A percentile compares a stretch with the other conserved stretches of the same genome.
Evolutionary conservation across 2,888 invertebrate species (phyloP).

Genomic region (Aquatica leii): DNA sequence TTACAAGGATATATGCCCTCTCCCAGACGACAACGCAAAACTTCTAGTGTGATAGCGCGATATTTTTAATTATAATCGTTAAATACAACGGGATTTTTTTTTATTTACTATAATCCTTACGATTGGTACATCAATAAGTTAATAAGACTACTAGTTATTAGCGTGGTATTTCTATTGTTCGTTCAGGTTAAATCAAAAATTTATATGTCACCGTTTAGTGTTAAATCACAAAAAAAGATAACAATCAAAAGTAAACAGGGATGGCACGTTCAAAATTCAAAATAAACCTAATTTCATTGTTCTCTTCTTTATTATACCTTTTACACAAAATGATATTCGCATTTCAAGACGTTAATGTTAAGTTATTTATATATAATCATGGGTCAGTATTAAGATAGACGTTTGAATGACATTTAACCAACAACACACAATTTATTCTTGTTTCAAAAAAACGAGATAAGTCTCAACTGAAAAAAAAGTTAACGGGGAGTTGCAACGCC

Average conservation of each 20-base stretch:
- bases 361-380: constrained; percentile 54
- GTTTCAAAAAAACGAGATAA: constrained; percentile 48
- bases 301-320: constrained; percentile 17
- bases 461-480: constrained; percentile 54
- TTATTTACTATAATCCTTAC: too few relatives aligned
- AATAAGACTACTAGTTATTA: too few relatives aligned
- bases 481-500: constrained; percentile 53
- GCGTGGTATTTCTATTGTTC: too few relatives aligned
- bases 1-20: too few relatives aligned
- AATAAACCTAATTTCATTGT: constrained; percentile 35
- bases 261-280: constrained; percentile 25
- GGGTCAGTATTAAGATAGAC: constrained; percentile 54
- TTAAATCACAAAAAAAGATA: constrained; percentile 31
- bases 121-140: too few relatives aligned
- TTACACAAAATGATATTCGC: constrained; percentile 36
- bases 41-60: too few relatives aligned
- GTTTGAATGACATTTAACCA: constrained; percentile 46
- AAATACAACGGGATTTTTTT: too few relatives aligned
- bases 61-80: too few relatives aligned
- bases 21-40: too few relatives aligned
- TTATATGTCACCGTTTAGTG: too few relatives aligned
- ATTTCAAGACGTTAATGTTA: constrained; percentile 47
- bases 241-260: constrained; percentile 29
- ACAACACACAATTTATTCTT: constrained; percentile 48
- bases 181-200: too few relatives aligned